phyloP scores from a whole-genome alignment of 2,797 vertebrate species.

The Tadarida brasiliensis region DNA sequence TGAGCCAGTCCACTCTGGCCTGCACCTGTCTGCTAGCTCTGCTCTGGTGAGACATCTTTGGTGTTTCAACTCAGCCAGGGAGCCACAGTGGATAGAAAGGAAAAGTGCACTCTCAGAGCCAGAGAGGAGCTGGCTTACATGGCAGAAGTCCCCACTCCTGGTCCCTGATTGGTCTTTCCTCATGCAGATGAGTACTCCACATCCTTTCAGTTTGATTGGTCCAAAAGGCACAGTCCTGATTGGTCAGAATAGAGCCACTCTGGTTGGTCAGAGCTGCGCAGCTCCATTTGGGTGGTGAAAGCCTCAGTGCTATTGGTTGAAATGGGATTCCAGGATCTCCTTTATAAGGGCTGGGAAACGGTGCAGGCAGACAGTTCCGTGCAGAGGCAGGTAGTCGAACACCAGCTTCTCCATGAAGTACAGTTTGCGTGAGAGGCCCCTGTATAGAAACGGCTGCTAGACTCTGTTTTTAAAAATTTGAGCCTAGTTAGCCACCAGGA shows the following conservation, averaged over 20 bases:
- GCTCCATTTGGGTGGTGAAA: neutral
- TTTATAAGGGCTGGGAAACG: neutral
- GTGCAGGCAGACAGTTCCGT: neutral
- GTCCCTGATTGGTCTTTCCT: neutral
- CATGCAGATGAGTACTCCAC: neutral
- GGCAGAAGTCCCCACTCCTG: neutral
- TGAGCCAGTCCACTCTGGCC: too few relatives aligned
- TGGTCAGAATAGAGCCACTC: neutral
- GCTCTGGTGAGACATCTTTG: neutral
- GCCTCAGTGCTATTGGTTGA: neutral
- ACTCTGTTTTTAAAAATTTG: neutral
- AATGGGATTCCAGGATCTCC: neutral
- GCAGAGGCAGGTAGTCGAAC: neutral
- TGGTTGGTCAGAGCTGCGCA: neutral
- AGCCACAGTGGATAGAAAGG: neutral
- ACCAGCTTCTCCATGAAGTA: neutral
- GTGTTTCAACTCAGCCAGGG: neutral
- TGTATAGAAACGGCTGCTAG: neutral
- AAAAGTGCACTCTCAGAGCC: neutral
- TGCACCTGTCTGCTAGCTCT: neutral
- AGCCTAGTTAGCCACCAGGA: neutral
- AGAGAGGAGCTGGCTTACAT: neutral
- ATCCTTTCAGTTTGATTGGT: neutral
- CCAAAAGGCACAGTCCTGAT: neutral
- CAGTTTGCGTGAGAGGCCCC: neutral